Conservation (phyloP, 2,888 invertebrate species). For the Notocelia uddmanniana region DNA sequence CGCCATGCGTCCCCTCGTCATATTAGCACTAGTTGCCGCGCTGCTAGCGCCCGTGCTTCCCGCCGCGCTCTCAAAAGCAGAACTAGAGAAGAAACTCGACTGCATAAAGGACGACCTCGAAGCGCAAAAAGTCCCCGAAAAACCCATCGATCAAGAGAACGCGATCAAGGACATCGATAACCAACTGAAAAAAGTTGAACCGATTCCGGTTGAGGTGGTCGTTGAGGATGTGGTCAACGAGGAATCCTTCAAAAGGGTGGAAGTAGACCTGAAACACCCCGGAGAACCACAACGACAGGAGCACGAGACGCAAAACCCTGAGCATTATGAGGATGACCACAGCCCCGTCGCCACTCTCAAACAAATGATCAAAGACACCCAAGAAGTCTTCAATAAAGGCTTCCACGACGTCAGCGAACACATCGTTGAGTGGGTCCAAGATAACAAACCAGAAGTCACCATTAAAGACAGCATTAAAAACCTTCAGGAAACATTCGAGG, state of each 20-base stretch:
- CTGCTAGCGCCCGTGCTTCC: conserved; percentile 68
- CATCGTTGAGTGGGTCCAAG: conserved; percentile 63
- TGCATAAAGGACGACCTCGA: conserved; percentile 56
- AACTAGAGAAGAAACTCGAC: conserved; percentile 56
- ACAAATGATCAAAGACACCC: conserved; percentile 64
- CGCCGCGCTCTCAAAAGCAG: conserved; percentile 63
- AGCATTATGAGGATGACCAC: conserved; percentile 61
- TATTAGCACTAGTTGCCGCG: conserved; percentile 65
- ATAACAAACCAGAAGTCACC: conserved; percentile 61
- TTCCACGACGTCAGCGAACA: conserved; percentile 64
- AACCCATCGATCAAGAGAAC: conserved; percentile 60
- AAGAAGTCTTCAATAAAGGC: conserved; percentile 58
- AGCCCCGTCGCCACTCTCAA: conserved; percentile 60
- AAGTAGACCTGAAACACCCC: conserved; percentile 70
- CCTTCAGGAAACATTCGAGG: conserved; percentile 63
- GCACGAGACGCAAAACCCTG: conserved; percentile 77
- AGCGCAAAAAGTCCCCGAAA: conserved; percentile 58
- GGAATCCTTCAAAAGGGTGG: conserved; percentile 61
- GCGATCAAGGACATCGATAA: conserved; percentile 64
- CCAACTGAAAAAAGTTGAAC: conserved; percentile 58
- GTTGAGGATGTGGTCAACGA: conserved; percentile 58
- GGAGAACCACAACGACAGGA: conserved; percentile 76
- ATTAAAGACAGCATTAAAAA: conserved; percentile 65
- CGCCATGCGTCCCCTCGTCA: conserved; percentile 74
- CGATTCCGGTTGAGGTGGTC: conserved; percentile 72